Conservation (phyloP, 2,797 vertebrate species). For the Lagodon rhomboides region DNA sequence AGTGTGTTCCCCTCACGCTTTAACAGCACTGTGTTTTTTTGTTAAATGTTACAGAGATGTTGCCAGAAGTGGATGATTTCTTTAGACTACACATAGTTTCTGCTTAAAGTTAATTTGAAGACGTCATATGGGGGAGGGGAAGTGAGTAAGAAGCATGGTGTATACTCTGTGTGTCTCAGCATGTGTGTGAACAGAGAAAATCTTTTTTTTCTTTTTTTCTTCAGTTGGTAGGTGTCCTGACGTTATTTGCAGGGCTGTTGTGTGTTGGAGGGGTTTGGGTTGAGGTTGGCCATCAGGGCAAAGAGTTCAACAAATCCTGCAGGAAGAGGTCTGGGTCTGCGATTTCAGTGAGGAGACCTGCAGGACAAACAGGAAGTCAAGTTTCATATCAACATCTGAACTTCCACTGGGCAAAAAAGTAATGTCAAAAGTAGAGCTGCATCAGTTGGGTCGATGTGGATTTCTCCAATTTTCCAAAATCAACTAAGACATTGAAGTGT, state of each 20-base stretch:
- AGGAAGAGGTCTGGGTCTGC: conserved; percentile 94
- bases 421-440: neutral
- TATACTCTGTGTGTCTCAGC: conserved; percentile 60
- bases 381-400: neutral
- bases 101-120: conserved; percentile 78
- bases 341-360: conserved; percentile 96
- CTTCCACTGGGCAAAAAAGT: neutral
- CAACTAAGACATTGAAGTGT: neutral
- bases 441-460: neutral
- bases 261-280: conserved; percentile 39
- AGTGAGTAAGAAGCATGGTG: conserved; percentile 64
- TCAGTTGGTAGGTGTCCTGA: conserved; percentile 70
- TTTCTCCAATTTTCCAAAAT: neutral
- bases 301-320: conserved; percentile 95
- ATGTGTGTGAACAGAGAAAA: conserved; percentile 57
- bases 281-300: conserved; percentile 88
- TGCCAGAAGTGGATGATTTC: conserved; percentile 72
- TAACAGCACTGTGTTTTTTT: conserved; percentile 59
- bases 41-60: conserved; percentile 76
- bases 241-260: conserved; percentile 52
- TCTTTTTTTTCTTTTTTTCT: conserved; percentile 21
- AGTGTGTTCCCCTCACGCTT: conserved; percentile 20
- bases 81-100: conserved; percentile 77
- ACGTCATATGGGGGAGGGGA: conserved; percentile 59
- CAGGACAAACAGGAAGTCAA: conserved; percentile 21